Conservation (phyloP, 2,888 invertebrate species). For the Sabellastarte sp. region DNA sequence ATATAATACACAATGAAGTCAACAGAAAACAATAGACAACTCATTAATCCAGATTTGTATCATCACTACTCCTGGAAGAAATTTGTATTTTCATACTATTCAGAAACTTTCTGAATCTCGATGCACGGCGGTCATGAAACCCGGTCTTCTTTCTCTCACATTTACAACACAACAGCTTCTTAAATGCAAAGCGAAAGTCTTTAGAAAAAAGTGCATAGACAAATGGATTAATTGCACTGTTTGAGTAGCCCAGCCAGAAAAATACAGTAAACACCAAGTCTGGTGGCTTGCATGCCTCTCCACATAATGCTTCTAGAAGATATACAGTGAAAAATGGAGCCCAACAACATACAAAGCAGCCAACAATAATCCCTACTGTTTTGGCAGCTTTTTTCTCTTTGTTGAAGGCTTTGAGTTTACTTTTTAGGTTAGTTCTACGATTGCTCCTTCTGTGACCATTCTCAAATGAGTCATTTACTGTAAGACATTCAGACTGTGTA, state of each 20-base stretch:
- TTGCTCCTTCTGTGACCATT: background rate
- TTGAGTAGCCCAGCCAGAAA: conserved; percentile 97
- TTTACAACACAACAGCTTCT: conserved; percentile 79
- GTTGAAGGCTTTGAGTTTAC: conserved; percentile 75
- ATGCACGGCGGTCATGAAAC: background rate
- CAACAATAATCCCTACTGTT: conserved; percentile 94
- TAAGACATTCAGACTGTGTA: too few relatives aligned
- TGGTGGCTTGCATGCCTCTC: conserved; percentile 73
- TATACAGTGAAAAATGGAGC: conserved; percentile 95
- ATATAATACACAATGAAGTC: too few relatives aligned
- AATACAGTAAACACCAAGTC: conserved; percentile 79
- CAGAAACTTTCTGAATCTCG: conserved; percentile 14
- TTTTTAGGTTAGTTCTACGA: conserved; percentile 75
- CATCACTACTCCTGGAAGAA: conserved; percentile 14
- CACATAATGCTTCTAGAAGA: conserved; percentile 75
- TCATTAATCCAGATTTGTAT: background rate
- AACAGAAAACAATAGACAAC: too few relatives aligned
- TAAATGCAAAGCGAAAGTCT: conserved; percentile 93
- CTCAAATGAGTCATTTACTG: background rate
- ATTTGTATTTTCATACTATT: conserved; percentile 23
- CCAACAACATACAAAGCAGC: conserved; percentile 96
- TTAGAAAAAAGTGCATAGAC: conserved; percentile 93
- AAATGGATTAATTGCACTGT: conserved; percentile 92
- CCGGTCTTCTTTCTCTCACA: conserved; percentile 12
- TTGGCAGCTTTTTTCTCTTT: conserved; percentile 98